These are phyloP conservation scores for Limnephilus lunatus DNA, from an alignment of 2,888 invertebrate species.

Conservation along the genomic window DNA sequence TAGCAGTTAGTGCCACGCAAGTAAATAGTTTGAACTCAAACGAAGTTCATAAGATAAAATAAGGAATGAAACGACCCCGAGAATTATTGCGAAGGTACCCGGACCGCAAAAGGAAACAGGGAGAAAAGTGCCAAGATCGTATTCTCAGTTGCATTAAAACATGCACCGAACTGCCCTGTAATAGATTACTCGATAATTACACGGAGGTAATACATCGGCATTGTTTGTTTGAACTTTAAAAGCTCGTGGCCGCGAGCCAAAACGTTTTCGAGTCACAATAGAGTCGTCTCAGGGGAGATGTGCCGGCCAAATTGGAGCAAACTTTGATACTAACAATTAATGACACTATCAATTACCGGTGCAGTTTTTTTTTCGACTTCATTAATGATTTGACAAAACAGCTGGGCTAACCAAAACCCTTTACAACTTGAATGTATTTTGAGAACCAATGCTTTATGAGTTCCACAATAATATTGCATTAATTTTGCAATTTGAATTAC, in stretches of 20 bases:
- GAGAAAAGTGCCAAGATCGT: not conserved
- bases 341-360: not conserved
- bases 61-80: not conserved
- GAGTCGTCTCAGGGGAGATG: slow-evolving; percentile 47
- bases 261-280: slow-evolving; percentile 60
- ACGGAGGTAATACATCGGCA: slow-evolving; percentile 62
- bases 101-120: not conserved
- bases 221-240: slow-evolving; percentile 64
- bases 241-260: slow-evolving; percentile 62
- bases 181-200: slow-evolving; percentile 66
- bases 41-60: not conserved
- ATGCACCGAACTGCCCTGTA: slow-evolving; percentile 44
- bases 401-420: too few species aligned
- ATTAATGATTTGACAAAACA: not conserved
- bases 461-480: too few species aligned
- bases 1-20: not conserved
- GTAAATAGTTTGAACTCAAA: too few species aligned
- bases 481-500: too few species aligned
- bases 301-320: not conserved
- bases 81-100: not conserved
- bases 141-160: not conserved
- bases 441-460: not conserved
- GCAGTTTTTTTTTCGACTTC: not conserved
- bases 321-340: not conserved
- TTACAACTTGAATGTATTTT: not conserved